Conservation (phyloP, 1,140 invertebrate genomes). For the Acromyrmex heyeri region DNA sequence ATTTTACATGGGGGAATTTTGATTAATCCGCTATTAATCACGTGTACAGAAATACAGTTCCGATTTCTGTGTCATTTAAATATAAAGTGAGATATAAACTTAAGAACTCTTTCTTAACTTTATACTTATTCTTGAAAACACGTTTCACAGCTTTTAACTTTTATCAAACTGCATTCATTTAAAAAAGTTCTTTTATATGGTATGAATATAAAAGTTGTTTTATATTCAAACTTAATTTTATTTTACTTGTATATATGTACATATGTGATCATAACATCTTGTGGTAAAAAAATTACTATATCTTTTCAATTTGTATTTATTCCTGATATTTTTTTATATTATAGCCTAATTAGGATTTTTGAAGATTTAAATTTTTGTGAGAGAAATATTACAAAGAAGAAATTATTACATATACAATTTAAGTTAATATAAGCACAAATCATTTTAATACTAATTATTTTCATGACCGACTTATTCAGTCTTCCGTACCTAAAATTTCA, state of each 20-base stretch:
- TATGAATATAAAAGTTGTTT: background rate
- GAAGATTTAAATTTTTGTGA: background rate
- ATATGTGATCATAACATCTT: background rate
- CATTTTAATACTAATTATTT: background rate
- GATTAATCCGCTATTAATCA: background rate
- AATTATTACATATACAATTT: background rate
- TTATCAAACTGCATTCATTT: background rate
- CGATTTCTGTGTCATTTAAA: background rate
- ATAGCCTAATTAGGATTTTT: background rate
- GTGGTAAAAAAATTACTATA: background rate
- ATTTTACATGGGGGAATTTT: background rate
- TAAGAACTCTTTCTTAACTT: background rate
- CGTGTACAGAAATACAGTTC: background rate
- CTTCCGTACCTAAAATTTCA: background rate
- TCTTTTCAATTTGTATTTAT: background rate
- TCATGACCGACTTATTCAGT: background rate
- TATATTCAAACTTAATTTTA: background rate
- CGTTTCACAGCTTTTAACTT: background rate
- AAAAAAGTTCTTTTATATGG: constrained; percentile 2
- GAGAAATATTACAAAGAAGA: background rate
- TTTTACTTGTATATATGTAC: background rate
- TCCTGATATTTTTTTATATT: background rate
- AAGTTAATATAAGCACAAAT: background rate
- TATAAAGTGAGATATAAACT: background rate
- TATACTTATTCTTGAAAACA: background rate